These are phyloP conservation scores for Drosophila kambysellisi DNA, from an alignment of 2,888 invertebrate genomes.

Conservation along the genomic window DNA sequence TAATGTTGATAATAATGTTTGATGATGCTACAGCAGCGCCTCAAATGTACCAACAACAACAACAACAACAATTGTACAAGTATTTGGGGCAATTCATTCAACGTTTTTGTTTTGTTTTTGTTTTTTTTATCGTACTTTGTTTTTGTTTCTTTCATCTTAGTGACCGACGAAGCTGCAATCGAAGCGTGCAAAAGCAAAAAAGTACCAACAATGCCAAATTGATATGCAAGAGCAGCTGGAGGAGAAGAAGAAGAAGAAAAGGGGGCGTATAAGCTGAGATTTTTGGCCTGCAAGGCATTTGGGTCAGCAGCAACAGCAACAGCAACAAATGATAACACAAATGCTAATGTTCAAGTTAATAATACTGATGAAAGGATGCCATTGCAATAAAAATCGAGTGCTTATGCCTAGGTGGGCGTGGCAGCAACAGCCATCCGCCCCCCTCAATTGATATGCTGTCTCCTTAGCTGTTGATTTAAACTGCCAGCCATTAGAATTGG, in stretches of 20 bases:
- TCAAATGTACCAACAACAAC: slow-evolving; percentile 34
- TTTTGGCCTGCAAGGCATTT: slow-evolving; percentile 51
- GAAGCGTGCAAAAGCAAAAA: slow-evolving; percentile 66
- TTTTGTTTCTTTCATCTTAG: slow-evolving; percentile 30
- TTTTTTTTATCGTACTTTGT: slow-evolving; percentile 8
- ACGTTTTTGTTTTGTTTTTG: slow-evolving; percentile 47
- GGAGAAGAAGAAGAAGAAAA: slow-evolving; percentile 18
- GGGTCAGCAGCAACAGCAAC: slow-evolving; percentile 39
- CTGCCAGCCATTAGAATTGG: slow-evolving; percentile 12
- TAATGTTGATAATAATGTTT: slow-evolving; percentile 41
- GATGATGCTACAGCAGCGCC: slow-evolving; percentile 39
- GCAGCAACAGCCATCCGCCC: background rate
- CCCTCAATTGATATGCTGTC: slow-evolving; percentile 11
- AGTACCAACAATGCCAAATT: slow-evolving; percentile 42
- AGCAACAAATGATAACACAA: slow-evolving; percentile 24
- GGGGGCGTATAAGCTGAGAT: slow-evolving; percentile 39
- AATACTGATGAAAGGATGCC: slow-evolving; percentile 39
- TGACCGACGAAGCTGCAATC: slow-evolving; percentile 64
- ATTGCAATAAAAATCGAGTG: slow-evolving; percentile 25
- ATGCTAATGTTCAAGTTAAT: slow-evolving; percentile 18
- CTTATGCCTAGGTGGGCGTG: slow-evolving; percentile 29
- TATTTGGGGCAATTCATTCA: slow-evolving; percentile 78
- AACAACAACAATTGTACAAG: slow-evolving; percentile 42
- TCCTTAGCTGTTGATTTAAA: slow-evolving; percentile 7
- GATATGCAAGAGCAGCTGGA: slow-evolving; percentile 40